Base-by-base conservation (phyloP, 2,888 invertebrate species). In the Meiosimyza platycephala region DNA sequence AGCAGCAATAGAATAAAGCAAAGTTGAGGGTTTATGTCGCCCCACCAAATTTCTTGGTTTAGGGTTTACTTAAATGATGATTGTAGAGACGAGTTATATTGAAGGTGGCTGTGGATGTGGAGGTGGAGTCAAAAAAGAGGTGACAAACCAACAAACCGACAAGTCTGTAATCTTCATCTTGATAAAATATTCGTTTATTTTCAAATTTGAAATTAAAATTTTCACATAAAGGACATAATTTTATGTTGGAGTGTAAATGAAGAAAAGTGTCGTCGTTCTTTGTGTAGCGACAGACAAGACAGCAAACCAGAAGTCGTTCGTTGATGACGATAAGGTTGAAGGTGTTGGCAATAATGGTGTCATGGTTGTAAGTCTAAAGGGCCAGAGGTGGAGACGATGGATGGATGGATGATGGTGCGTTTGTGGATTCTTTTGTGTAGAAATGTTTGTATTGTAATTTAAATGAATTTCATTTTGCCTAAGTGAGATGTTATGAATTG, bases 211-310 rank as follows among this genome's bases (percentile, higher is more conserved):
- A 82, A 82, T 80, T 81, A 78, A 84, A 84, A 86, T 84, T 85
- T 84, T 80, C 79, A 77, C 86, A 80, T 84, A 78, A 82, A 82
- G 81, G 82, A 86, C 84, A 85, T 85, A 84, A 86, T 86, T 86
- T 80, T 80, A 84, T 83, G 79, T 81, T 63, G 57, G 57, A 65
- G 40, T 48, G 48, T n/a, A 67, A 67, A 67, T 67, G 40, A 67
- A 67, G 67, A 67, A 57, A 67, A 66, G 33, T 55, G 57, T 54
- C 54, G 40, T 9, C 6, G 40, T 9, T 28, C 28, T 28, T 28
- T 28, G 28, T 9, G 40, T 6, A 40, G 40, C 40, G 11, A 40
- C 40, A 33, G 62, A 40, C 9, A 40, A 54, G 18, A 54, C n/a
- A 54, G 18, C n/a, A 18, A n/a, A 18, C 18, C n/a, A 54, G 54